phyloP scores from a whole-genome alignment of 2,888 invertebrate species.

The Hypolimnas misippus region DNA sequence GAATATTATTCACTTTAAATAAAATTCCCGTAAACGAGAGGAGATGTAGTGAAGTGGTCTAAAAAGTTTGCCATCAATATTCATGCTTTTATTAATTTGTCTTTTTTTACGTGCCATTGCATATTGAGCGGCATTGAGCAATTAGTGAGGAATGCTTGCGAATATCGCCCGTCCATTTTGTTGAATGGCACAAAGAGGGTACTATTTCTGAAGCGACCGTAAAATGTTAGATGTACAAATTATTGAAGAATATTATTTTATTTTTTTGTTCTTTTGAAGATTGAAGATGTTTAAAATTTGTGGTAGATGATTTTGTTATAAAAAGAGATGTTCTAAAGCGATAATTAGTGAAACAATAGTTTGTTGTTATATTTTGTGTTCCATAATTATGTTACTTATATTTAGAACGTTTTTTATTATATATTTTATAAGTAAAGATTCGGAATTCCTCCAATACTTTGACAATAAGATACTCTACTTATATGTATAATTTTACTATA shows the following conservation, averaged over 20 bases:
- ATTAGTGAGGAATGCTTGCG: constrained; percentile 70
- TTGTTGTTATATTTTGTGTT: too few relatives aligned
- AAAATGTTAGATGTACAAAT: constrained; percentile 3
- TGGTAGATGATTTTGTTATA: too few relatives aligned
- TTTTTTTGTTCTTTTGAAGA: too few relatives aligned
- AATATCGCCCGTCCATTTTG: constrained; percentile 68
- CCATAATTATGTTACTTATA: too few relatives aligned
- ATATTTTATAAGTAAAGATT: too few relatives aligned
- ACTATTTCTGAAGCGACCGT: constrained; percentile 20
- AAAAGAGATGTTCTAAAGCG: too few relatives aligned
- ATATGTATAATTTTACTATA: too few relatives aligned
- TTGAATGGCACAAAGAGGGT: constrained; percentile 49
- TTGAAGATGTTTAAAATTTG: too few relatives aligned
- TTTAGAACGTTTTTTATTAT: too few relatives aligned
- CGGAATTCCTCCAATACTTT: too few relatives aligned
- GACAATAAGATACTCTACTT: too few relatives aligned
- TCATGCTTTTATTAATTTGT: constrained; percentile 70
- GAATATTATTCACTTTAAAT: constrained; percentile 1
- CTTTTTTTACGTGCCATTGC: constrained; percentile 69
- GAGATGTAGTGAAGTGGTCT: constrained; percentile 34
- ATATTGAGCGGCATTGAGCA: constrained; percentile 68
- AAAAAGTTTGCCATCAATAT: constrained; percentile 56
- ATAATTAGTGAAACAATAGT: too few relatives aligned
- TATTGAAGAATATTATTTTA: neutral
- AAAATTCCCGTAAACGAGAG: constrained; percentile 10